Base-by-base conservation (phyloP, 1,140 invertebrate species). In the Solenopsis invicta region DNA sequence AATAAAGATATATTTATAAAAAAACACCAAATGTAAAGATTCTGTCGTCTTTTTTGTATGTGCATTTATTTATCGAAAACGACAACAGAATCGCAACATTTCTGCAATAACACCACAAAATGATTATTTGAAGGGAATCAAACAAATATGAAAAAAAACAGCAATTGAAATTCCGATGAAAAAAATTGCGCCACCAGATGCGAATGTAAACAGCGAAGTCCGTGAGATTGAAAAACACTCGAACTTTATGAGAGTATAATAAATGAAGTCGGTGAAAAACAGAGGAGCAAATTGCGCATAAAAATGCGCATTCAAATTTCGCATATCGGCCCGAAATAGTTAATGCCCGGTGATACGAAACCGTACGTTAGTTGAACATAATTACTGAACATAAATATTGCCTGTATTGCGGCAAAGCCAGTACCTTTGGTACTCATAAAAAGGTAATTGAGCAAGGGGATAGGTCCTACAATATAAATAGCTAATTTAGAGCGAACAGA, bases 231-330 rank as follows among this genome's bases (percentile, higher is more conserved):
- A 61, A 84, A 84, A 84, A 61, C 45, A 18, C 18, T 74, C 54
- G 41, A 61, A 74, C 54, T 74, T 84, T 48, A 61, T 74, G 69
- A 61, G 54, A 37, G 69, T 61, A 74, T 84, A 75, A 84, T 75
- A 84, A 84, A 61, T 61, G 69, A 84, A 75, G 80, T 84, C 41
- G 67, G 6, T 74, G 54, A 50, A 61, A 72, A 72, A 74, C 54
- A 61, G 37, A 61, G 4, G 29, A 18, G 41, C 24, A 29, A 74
- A 74, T 61, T 37, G 69, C 69, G 52, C 45, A 62, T 74, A 62
- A 74, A 84, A 54, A 50, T 84, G 45, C 10, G 45, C 29, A 21
- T 84, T 48, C 59, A 72, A 75, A 75, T 84, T 74, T 75, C 13
- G 64, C 64, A 29, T 62, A 37, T 52, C 4, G 24, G 37, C 12